These are phyloP conservation scores for Hippasteria phrygiana DNA, from an alignment of 53 echinoderm and acorn worm species.

Conservation along the genomic window DNA sequence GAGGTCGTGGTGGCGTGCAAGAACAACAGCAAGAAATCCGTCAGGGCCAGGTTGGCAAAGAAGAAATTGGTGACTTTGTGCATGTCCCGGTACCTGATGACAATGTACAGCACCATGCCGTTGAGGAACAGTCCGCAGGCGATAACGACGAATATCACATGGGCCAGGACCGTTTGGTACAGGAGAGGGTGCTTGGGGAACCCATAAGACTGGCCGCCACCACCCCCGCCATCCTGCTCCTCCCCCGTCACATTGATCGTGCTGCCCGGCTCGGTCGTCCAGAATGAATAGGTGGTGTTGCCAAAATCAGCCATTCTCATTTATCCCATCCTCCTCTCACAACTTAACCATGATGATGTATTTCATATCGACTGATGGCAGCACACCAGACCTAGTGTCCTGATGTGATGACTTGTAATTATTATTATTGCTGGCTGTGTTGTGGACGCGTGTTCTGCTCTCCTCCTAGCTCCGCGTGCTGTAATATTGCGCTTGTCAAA, in stretches of 20 bases:
- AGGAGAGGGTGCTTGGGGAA: not conserved
- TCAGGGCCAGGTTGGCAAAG: slow-evolving; percentile 43
- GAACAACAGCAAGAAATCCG: slow-evolving; percentile 21
- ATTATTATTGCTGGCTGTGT: too few relatives aligned
- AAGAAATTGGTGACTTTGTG: slow-evolving; percentile 45
- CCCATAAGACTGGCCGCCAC: not conserved
- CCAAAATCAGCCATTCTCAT: too few relatives aligned
- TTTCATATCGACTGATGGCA: too few relatives aligned
- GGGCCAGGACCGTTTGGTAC: not conserved
- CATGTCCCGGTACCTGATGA: slow-evolving; percentile 38
- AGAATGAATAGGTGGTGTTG: too few relatives aligned
- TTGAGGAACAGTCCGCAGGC: slow-evolving; percentile 6
- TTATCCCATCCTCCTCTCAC: too few relatives aligned
- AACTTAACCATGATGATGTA: too few relatives aligned
- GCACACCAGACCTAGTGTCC: too few relatives aligned
- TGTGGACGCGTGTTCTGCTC: too few relatives aligned
- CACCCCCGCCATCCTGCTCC: not conserved
- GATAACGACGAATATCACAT: not conserved
- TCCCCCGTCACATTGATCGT: not conserved
- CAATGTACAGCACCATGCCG: slow-evolving; percentile 25
- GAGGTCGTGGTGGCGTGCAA: not conserved
- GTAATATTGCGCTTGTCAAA: too few relatives aligned
- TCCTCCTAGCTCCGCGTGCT: too few relatives aligned
- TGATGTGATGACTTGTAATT: too few relatives aligned
- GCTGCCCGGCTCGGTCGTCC: too few relatives aligned